Conservation (phyloP, 2,113 vertebrate species). For the Scortum barcoo region DNA sequence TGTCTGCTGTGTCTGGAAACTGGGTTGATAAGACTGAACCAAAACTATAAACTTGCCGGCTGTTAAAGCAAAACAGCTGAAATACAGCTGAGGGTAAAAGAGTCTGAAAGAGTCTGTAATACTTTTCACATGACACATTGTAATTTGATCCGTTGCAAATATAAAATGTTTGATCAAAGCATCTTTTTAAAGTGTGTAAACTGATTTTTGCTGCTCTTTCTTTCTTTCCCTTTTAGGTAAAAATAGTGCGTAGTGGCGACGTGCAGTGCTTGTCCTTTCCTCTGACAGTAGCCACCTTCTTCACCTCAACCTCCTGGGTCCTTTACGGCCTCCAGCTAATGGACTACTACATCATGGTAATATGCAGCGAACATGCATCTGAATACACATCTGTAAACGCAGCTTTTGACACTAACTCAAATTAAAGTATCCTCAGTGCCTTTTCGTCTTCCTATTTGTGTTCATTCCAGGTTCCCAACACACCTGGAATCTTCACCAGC, state of each 20-base stretch:
- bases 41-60: background rate
- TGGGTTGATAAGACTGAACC: background rate
- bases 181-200: background rate
- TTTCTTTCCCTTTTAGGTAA: constrained; percentile 78
- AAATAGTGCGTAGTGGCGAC: constrained; percentile 86
- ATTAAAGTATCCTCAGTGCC: background rate
- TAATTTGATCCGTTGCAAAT: background rate
- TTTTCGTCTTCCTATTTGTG: background rate
- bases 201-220: background rate
- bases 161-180: background rate
- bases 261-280: constrained; percentile 91
- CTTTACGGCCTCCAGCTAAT: constrained; percentile 89
- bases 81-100: background rate
- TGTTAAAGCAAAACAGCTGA: background rate
- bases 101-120: background rate
- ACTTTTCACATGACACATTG: background rate
- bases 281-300: constrained; percentile 90
- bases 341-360: constrained; percentile 91
- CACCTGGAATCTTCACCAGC: constrained; percentile 92
- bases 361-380: constrained; percentile 17
- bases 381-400: background rate
- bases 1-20: background rate
- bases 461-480: constrained; percentile 89
- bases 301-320: constrained; percentile 92
- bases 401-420: background rate